A percentile compares a stretch with the other conserved stretches of the same genome.
phyloP scores from a whole-genome alignment of 1,140 invertebrate genomes.

The Eurytemora carolleeae region DNA sequence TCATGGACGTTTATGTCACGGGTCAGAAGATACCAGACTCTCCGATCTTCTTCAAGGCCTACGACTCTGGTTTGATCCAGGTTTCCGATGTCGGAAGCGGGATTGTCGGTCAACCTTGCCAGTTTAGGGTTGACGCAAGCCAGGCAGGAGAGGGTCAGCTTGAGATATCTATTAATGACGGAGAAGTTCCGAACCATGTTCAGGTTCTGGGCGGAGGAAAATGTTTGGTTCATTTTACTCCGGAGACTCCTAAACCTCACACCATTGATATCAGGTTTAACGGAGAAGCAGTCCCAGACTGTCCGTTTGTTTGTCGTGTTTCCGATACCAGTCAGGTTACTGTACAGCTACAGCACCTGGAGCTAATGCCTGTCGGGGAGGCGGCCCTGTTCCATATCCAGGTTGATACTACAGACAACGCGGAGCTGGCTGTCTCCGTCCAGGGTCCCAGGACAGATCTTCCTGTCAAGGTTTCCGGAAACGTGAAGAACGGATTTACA shows the following conservation, averaged over 20 bases:
- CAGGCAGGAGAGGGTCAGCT: constrained; percentile 88
- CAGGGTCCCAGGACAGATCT: constrained; percentile 45
- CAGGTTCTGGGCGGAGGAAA: constrained; percentile 79
- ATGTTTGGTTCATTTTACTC: constrained; percentile 85
- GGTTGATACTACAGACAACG: constrained; percentile 56
- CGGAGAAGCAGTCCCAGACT: constrained; percentile 64
- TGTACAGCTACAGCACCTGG: constrained; percentile 51
- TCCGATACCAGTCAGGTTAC: constrained; percentile 56
- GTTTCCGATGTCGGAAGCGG: constrained; percentile 69
- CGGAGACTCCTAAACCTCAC: constrained; percentile 71
- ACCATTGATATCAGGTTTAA: constrained; percentile 96
- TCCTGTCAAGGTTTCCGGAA: constrained; percentile 70
- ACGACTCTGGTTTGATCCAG: constrained; percentile 71
- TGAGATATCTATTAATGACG: constrained; percentile 94
- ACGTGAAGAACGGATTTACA: constrained; percentile 59
- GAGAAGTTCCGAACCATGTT: constrained; percentile 91
- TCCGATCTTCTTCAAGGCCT: constrained; percentile 72
- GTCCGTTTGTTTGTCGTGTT: constrained; percentile 65
- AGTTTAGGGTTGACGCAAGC: constrained; percentile 87
- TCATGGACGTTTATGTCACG: constrained; percentile 62
- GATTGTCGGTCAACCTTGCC: constrained; percentile 70
- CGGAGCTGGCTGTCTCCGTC: constrained; percentile 68
- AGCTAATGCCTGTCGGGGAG: constrained; percentile 68
- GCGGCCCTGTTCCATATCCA: constrained; percentile 68
- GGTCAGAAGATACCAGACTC: constrained; percentile 65